Evolutionary conservation across 2,113 vertebrate species (phyloP), one percentile per base, ranked within the genome.

Genomic region (Orthonyx spaldingii): DNA sequence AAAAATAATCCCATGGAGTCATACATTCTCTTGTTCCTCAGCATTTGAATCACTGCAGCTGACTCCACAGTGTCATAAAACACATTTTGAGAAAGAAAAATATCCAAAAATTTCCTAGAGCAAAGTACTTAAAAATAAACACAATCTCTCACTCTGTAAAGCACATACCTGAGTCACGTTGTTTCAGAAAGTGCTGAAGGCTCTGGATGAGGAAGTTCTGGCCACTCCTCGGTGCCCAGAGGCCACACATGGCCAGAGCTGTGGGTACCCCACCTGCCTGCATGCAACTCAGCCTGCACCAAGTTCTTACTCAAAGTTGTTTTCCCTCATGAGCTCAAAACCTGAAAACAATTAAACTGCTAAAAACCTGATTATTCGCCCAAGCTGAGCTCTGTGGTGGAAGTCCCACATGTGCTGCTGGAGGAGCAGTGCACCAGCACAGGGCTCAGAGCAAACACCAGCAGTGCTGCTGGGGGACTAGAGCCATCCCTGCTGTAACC

Each of bases 1-100:
- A 95, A 97, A 94, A 90, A 93, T 86, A 93, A 75, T 71, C 68
- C 24, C 28, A 52, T 55, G 39, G 79, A 94, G 79, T 96, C 90
- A 85, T 80, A 70, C 3, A 3, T 83, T 83, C 63, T 76, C 82
- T 81, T 79, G 75, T 69, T 92, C 68, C 65, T 90, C 72, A 84
- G 79, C 55, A 33, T 79, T 92, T 97, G 30, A 74, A 63, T 89
- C 88, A 78, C 85, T 94, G 88, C 86, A 93, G 82, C 87, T 89
- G 80, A 79, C 69, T 78, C 69, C 39, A 18, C 75, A 63, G 66
- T 69, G 77, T 86, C 92, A 63, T 37, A 69, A 88, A 90, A 84
- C 30, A 76, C 39, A 22, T 81, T 78, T 47, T 49, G 76, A 94
- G 60, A 69, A 83, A 32, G 32, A 87, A 79, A 89, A 91, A 71